Evolutionary conservation across 2,797 vertebrate species (phyloP), one percentile per base, ranked within the genome.

Genomic region (Lagorchestes hirsutus): DNA sequence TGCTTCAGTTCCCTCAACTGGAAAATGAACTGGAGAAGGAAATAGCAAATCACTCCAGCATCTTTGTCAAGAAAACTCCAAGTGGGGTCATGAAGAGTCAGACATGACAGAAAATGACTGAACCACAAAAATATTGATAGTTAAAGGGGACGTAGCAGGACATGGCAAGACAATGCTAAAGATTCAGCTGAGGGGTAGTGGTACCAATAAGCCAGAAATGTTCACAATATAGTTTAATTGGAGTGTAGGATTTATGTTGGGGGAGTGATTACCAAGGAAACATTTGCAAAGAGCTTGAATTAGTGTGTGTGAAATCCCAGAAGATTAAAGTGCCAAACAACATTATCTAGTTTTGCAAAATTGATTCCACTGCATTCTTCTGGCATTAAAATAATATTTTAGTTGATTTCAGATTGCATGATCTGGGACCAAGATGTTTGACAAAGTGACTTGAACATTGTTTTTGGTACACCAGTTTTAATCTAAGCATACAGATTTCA

Each of bases 291-390:
- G 40, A 90, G 11, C 5, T 46, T 58, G 28, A 16, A 46, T 0
- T 90, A 62, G 40, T 93, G 16, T 74, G 27, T 74, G 67, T 14
- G 62, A 96, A 96, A 93, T n/a, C 56, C 55, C 50, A 95, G n/a
- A 92, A 94, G 91, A 74, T 92, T 46, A 90, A 82, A 92, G 92
- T 62, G 46, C 14, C 34, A 94, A 93, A 52, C 54, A 67, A 91
- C 92, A 87, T 31, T 11, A 91, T 94, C 87, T 24, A 62, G 16
- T 87, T 87, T n/a, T 55, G 5, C 29, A 16, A 34, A 90, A 3
- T 54, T 3, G 59, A 55, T 22, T 94, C 29, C 9, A 87, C 54
- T 14, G 90, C 57, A 90, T 91, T 93, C 92, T 54, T 28, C 93
- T n/a, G 90, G 10, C 22, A 95, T 46, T 74, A n/a, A 93, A n/a